Evolutionary conservation across 2,113 vertebrate genomes (phyloP).

Genomic region (Laticauda laticaudata): DNA sequence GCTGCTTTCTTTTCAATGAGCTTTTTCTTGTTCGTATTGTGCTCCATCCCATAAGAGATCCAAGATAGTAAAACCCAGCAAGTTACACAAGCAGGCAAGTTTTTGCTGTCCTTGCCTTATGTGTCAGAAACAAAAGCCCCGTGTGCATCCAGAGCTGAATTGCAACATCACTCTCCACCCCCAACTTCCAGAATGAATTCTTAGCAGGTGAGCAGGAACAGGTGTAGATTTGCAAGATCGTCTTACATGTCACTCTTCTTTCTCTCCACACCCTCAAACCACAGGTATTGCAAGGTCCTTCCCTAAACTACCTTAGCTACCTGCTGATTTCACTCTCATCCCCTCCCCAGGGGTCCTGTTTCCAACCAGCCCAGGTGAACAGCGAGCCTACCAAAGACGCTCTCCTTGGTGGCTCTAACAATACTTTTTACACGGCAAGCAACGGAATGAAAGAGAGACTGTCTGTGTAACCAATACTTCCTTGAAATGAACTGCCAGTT

Average conservation of each 20-base stretch:
- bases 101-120: background rate
- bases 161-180: background rate
- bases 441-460: background rate
- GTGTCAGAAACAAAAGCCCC: background rate
- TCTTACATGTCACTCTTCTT: background rate
- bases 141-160: accelerated
- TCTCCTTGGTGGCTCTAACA: background rate
- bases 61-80: background rate
- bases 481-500: background rate
- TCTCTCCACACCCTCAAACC: background rate
- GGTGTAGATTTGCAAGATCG: background rate
- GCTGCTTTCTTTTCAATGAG: background rate
- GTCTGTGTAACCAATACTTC: background rate
- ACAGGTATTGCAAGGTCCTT: accelerated
- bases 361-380: background rate
- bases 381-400: background rate
- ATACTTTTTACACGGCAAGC: background rate
- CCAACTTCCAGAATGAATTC: background rate
- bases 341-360: constrained; percentile 15
- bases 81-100: background rate
- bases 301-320: background rate
- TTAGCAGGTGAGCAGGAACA: constrained; percentile 1
- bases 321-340: background rate
- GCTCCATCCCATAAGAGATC: background rate
- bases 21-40: background rate